Evolutionary conservation across 2,888 invertebrate species (phyloP).

Genomic region (Merodon equestris): DNA sequence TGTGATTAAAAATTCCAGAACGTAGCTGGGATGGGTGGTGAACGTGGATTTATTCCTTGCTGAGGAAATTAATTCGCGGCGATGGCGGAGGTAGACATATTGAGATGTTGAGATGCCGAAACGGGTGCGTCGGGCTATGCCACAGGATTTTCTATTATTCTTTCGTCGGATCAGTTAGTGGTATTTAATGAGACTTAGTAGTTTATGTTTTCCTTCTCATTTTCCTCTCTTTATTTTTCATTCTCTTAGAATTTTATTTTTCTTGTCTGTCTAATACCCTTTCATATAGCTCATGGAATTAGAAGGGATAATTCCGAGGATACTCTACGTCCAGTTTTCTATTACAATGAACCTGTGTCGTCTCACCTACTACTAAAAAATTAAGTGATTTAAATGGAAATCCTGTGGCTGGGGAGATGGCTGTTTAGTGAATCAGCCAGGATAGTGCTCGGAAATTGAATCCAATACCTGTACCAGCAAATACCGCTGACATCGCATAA

Average conservation of each 20-base stretch:
- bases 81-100: not conserved
- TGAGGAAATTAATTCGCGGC: slow-evolving; percentile 56
- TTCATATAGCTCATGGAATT: not conserved
- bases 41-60: slow-evolving; percentile 55
- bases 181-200: slow-evolving; percentile 27
- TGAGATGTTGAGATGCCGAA: slow-evolving; percentile 5
- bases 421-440: too few relatives aligned
- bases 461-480: too few relatives aligned
- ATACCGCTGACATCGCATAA: too few relatives aligned
- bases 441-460: too few relatives aligned
- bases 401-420: too few relatives aligned
- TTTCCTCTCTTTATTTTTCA: not conserved
- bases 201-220: slow-evolving; percentile 11
- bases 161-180: slow-evolving; percentile 12
- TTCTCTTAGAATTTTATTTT: not conserved
- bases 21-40: not conserved
- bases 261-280: not conserved
- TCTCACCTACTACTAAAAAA: too few relatives aligned
- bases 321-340: too few relatives aligned
- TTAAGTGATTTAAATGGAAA: too few relatives aligned
- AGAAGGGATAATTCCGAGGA: not conserved
- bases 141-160: slow-evolving; percentile 43
- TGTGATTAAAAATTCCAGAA: slow-evolving; percentile 77
- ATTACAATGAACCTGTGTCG: too few relatives aligned
- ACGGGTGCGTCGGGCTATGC: slow-evolving; percentile 25